Percentiles rank a stretch among this genome's conserved stretches.
Conservation (phyloP, 2,113 vertebrate species). For the Oryctolagus cuniculus region DNA sequence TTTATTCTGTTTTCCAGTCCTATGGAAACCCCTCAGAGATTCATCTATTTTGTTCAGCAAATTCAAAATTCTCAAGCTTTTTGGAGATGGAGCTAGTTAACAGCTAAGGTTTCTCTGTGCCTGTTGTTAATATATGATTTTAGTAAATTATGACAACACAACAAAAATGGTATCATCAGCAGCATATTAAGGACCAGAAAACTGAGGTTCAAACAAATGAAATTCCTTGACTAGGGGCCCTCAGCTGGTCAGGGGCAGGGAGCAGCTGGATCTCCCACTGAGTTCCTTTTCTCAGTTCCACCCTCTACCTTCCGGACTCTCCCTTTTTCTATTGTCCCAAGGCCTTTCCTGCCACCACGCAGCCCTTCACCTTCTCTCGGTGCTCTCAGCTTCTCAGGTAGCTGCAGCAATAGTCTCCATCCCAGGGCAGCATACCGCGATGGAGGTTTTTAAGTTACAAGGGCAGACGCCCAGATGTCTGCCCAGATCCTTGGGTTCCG, state of each 20-base stretch:
- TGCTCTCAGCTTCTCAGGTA: background rate
- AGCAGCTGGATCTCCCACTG: background rate
- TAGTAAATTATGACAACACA: slow-evolving; percentile 3
- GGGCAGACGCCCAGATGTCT: background rate
- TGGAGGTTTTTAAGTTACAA: background rate
- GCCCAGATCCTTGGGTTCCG: background rate
- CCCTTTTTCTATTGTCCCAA: background rate
- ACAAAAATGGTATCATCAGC: background rate
- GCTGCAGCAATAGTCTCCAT: background rate
- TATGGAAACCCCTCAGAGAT: slow-evolving; percentile 1
- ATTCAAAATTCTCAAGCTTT: slow-evolving; percentile 11
- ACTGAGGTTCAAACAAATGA: slow-evolving; percentile 44
- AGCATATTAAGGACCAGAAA: slow-evolving; percentile 11
- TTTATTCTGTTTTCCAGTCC: slow-evolving; percentile 1
- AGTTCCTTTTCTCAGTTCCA: background rate
- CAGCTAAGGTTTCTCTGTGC: background rate
- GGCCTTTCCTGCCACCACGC: background rate
- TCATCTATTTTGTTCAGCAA: slow-evolving; percentile 6
- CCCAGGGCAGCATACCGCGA: background rate
- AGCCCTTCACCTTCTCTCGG: background rate
- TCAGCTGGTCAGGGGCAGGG: background rate
- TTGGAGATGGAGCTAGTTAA: background rate
- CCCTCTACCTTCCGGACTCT: background rate
- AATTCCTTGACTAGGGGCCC: background rate
- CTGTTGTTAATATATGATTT: background rate